Evolutionary conservation across 2,888 invertebrate species (phyloP).

Genomic region (Macaria notata): DNA sequence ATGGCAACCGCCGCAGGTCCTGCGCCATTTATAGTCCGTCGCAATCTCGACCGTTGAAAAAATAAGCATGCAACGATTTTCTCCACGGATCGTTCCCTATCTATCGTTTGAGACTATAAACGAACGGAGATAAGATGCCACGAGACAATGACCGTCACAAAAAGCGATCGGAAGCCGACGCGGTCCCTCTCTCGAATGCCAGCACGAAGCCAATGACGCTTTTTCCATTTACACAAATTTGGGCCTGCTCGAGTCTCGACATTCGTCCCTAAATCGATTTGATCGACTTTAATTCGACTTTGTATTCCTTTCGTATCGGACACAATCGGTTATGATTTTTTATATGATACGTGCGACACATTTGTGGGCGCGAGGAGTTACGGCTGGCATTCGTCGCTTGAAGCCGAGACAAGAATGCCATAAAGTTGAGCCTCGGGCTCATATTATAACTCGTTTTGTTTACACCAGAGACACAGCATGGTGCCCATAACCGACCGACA

Average conservation of each 20-base stretch:
- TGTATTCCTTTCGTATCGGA: conserved; percentile 11
- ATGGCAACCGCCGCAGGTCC: conserved; percentile 77
- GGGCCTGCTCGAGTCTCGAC: conserved; percentile 23
- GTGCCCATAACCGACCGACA: conserved; percentile 60
- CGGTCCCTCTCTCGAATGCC: conserved; percentile 60
- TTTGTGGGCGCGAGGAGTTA: conserved; percentile 35
- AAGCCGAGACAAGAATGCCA: conserved; percentile 57
- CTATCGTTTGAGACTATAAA: conserved; percentile 60
- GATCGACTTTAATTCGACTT: conserved; percentile 17
- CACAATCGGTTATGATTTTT: conserved; percentile 18
- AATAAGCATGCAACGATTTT: conserved; percentile 69
- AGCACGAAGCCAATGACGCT: conserved; percentile 55
- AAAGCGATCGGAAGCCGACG: conserved; percentile 37
- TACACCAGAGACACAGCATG: conserved; percentile 50
- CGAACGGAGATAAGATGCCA: conserved; percentile 53
- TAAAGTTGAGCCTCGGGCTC: conserved; percentile 53
- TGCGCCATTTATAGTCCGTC: conserved; percentile 74
- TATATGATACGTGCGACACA: conserved; percentile 18
- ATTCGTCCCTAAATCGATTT: conserved; percentile 22
- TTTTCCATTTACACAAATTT: conserved; percentile 40
- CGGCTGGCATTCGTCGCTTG: conserved; percentile 44
- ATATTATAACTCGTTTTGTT: conserved; percentile 66
- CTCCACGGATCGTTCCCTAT: conserved; percentile 60
- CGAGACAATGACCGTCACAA: conserved; percentile 48
- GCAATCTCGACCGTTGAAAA: conserved; percentile 75